phyloP scores from a whole-genome alignment of 2,113 vertebrate genomes.

The Gasterosteus nipponicus region DNA sequence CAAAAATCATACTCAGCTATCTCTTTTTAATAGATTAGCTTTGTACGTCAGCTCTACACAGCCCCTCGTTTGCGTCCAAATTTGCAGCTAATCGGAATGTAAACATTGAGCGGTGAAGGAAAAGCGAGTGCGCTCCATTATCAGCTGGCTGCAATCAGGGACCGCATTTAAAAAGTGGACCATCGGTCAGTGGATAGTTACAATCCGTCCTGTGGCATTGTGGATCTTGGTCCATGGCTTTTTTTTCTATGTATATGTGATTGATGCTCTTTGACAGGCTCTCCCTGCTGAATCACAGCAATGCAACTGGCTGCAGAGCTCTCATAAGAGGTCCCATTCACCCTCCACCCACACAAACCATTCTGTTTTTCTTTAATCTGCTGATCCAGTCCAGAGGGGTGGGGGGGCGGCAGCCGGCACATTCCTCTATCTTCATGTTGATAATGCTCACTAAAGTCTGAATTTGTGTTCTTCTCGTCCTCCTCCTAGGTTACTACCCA shows the following conservation, averaged over 20 bases:
- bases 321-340: constrained; percentile 18
- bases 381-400: constrained; percentile 41
- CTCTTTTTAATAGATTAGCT: no score
- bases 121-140: no score
- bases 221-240: neutral
- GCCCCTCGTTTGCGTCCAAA: no score
- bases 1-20: no score
- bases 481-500: constrained; percentile 85
- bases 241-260: neutral
- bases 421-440: constrained; percentile 59
- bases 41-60: no score
- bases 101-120: no score
- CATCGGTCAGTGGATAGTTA: no score
- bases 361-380: constrained; percentile 75
- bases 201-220: neutral
- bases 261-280: constrained; percentile 15
- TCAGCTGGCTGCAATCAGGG: no score
- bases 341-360: constrained; percentile 36
- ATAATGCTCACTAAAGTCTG: constrained; percentile 32
- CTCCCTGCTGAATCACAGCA: constrained; percentile 33
- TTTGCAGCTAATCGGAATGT: no score
- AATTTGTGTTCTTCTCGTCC: constrained; percentile 12
- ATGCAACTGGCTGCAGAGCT: constrained; percentile 24
- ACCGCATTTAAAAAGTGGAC: no score
- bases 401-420: constrained; percentile 57